These are phyloP conservation scores for Taenioides sp. DNA, from an alignment of 2,797 vertebrate species.

Conservation along the genomic window DNA sequence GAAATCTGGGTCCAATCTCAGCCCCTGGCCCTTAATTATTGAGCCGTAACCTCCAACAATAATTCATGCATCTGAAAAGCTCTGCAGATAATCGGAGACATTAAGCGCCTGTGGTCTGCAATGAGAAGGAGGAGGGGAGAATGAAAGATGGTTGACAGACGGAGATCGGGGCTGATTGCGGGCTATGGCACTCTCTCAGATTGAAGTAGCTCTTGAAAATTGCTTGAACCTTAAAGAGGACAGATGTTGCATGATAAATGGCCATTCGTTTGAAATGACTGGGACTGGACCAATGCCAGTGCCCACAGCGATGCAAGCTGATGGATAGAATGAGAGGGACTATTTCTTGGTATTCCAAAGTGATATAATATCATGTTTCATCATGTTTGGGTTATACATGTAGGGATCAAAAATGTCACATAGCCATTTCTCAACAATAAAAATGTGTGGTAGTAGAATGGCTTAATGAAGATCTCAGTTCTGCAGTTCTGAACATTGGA, in stretches of 20 bases:
- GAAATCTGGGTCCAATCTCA: conserved; percentile 64
- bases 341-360: background rate
- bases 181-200: conserved; percentile 38
- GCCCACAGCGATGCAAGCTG: conserved; percentile 2
- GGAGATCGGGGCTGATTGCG: conserved; percentile 50
- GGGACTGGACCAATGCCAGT: background rate
- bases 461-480: too few relatives aligned
- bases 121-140: conserved; percentile 44
- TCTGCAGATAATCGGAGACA: conserved; percentile 67
- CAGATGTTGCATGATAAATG: conserved; percentile 55
- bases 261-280: conserved; percentile 23
- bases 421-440: too few relatives aligned
- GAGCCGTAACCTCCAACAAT: conserved; percentile 70
- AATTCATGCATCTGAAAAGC: conserved; percentile 75
- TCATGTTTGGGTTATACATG: background rate
- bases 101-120: conserved; percentile 64
- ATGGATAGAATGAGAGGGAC: background rate
- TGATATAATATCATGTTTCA: background rate
- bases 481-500: too few relatives aligned
- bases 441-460: too few relatives aligned
- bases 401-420: too few relatives aligned
- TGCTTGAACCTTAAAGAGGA: conserved; percentile 40
- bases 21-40: conserved; percentile 73
- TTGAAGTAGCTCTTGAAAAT: conserved; percentile 56
- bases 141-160: conserved; percentile 62